Base-by-base conservation (phyloP, 2,797 vertebrate species). In the Trachurus trachurus region DNA sequence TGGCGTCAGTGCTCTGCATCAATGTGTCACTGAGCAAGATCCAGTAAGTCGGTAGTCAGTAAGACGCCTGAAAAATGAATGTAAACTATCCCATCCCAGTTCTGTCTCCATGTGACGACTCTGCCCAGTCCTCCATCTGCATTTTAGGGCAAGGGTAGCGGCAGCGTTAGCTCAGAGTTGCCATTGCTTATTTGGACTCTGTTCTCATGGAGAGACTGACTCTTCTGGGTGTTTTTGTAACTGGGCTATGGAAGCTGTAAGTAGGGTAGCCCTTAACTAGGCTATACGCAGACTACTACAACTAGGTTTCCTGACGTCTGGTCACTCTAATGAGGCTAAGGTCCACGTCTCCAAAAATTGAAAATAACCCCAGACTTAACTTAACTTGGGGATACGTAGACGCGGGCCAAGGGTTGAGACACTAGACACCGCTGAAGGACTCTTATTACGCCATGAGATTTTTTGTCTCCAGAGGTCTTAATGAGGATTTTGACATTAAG, bases 191-290 rank as follows among this genome's bases (percentile, higher is more conserved):
- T 84, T 91, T 88, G 87, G 84, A 84, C 63, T 82, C 37, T 56
- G 80, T 62, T 81, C 82, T 87, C 65, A 71, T 74, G 84, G 87
- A 91, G 87, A 81, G 77, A 78, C 54, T 81, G 88, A 90, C 87
- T 93, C 87, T 89, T 89, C 74, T 83, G 87, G 88, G 87, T 90
- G 83, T 82, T 85, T 86, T 62, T 85, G 70, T 84, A 94, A 94
- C 84, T 94, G 90, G 92, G 92, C 90, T 93, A 90, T 66, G 81
- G 86, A 83, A 89, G 88, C 87, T 86, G 56, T 87, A 94, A 93
- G 86, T 94, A 94, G 92, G 92, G 66, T 93, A 92, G 68, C 64
- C 77, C 66, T 69, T 84, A 94, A 91, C 88, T 93, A 73, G 93
- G 91, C 87, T 94, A 78, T 17, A 71, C 57, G 62, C 76, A 79